These are phyloP conservation scores for Actinemys pallida DNA, from an alignment of 2,113 vertebrate genomes.

Conservation along the genomic window DNA sequence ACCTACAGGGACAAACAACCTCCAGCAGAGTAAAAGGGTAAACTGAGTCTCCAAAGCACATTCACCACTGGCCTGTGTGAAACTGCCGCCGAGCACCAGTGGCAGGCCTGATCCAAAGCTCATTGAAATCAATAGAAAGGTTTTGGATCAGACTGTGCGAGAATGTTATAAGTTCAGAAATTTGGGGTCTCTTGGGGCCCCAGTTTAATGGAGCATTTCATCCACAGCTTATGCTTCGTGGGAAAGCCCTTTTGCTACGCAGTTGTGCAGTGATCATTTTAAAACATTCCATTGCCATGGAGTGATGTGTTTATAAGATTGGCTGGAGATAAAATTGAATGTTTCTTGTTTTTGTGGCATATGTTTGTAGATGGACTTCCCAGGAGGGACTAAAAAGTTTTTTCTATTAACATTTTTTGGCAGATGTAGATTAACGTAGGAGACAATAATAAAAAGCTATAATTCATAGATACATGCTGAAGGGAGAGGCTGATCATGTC, in stretches of 20 bases:
- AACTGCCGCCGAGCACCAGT: background rate
- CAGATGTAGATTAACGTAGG: fast-evolving
- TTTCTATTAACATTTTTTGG: background rate
- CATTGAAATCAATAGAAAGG: background rate
- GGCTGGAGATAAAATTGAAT: background rate
- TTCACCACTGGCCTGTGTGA: background rate
- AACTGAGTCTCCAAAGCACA: background rate
- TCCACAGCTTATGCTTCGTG: background rate
- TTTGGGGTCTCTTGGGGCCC: background rate
- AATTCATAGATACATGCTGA: background rate
- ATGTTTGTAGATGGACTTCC: fast-evolving
- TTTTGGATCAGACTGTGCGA: background rate
- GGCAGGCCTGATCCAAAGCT: background rate
- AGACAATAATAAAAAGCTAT: background rate
- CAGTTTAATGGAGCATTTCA: background rate
- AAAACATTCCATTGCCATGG: background rate
- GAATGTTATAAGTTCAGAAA: background rate
- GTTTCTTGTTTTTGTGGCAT: background rate
- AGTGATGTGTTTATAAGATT: fast-evolving
- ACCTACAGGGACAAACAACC: background rate
- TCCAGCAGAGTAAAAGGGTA: background rate
- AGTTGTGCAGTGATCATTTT: background rate
- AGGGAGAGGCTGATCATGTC: conserved; percentile 16
- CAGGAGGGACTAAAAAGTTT: background rate
- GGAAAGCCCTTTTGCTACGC: background rate